Evolutionary conservation across 2,797 vertebrate genomes (phyloP).

Genomic region (Trematomus bernacchii): DNA sequence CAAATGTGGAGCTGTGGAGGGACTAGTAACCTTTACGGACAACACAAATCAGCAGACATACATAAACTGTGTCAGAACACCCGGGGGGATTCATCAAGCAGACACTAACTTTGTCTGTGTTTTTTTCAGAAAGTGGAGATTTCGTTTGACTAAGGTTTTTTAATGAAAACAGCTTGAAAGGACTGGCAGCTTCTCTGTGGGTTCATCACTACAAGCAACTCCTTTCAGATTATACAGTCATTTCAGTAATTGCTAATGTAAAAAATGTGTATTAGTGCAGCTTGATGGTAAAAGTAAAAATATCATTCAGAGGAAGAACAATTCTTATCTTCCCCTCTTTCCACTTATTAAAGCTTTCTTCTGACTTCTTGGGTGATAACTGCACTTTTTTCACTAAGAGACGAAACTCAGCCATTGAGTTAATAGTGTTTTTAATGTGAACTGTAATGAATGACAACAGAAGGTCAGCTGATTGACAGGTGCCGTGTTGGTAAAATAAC

Average conservation of each 20-base stretch:
- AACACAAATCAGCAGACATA: background rate
- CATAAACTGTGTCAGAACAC: no score
- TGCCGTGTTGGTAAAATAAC: background rate
- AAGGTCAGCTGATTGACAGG: constrained; percentile 30
- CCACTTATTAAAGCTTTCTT: constrained; percentile 2
- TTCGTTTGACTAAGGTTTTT: no score
- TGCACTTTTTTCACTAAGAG: background rate
- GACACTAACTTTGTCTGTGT: background rate
- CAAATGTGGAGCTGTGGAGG: background rate
- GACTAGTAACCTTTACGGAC: background rate
- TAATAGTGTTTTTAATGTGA: constrained; percentile 9
- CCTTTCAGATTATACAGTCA: no score
- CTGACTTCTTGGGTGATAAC: background rate
- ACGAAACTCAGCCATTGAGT: constrained; percentile 1
- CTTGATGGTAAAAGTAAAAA: background rate
- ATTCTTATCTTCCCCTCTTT: background rate
- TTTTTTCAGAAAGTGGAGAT: no score
- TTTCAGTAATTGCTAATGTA: no score
- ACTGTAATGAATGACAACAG: constrained; percentile 21
- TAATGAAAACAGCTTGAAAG: background rate
- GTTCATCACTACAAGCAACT: no score
- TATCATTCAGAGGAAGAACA: background rate
- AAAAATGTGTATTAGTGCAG: no score
- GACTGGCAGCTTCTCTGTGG: background rate
- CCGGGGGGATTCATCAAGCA: no score